These are phyloP conservation scores for Chironomus riparius DNA, from an alignment of 2,888 invertebrate species.

Conservation along the genomic window DNA sequence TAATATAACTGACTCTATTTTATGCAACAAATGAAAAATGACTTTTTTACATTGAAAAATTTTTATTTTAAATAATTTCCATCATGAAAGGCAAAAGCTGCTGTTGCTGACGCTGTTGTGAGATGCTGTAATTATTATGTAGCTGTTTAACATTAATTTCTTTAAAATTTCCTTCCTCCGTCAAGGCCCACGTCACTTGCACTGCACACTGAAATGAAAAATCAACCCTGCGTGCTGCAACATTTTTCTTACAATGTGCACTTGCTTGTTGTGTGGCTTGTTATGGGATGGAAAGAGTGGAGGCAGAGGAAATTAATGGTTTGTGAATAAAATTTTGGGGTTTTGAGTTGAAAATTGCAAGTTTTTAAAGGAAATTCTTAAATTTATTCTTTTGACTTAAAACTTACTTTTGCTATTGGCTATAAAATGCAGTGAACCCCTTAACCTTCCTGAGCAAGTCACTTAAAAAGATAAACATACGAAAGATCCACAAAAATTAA, in stretches of 20 bases:
- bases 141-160: constrained; percentile 2
- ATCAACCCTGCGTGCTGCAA: constrained; percentile 11
- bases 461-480: too few species aligned
- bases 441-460: too few species aligned
- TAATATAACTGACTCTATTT: too few species aligned
- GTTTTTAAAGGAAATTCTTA: too few species aligned
- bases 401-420: too few species aligned
- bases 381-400: too few species aligned
- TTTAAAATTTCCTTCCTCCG: neutral
- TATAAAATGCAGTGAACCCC: too few species aligned
- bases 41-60: constrained; percentile 11
- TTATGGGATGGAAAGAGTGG: too few species aligned
- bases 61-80: neutral
- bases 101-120: neutral
- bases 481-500: too few species aligned
- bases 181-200: neutral
- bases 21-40: constrained; percentile 3
- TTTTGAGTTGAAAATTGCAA: neutral
- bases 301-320: neutral
- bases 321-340: neutral
- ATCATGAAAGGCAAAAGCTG: neutral
- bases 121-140: constrained; percentile 17
- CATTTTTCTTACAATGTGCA: neutral
- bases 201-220: neutral
- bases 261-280: neutral